Evolutionary conservation across 2,888 invertebrate species (phyloP).

Genomic region (Melanchra persicariae): DNA sequence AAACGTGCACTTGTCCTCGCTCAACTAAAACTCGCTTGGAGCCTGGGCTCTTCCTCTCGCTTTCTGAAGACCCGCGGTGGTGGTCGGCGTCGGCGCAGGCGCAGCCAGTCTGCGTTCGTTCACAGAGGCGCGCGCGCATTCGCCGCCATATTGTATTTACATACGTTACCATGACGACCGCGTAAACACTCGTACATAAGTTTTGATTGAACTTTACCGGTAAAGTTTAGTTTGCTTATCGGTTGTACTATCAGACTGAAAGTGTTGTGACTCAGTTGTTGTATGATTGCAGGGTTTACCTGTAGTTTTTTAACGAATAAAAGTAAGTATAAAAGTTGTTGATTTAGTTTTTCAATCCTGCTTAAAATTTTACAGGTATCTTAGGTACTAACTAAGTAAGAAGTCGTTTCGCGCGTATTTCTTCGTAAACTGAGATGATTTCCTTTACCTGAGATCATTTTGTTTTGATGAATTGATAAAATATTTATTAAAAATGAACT

Average conservation of each 20-base stretch:
- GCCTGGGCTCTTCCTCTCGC: constrained; percentile 87
- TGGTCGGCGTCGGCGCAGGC: constrained; percentile 78
- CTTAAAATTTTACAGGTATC: background rate
- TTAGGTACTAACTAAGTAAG: background rate
- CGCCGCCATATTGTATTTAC: constrained; percentile 83
- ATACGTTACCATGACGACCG: constrained; percentile 88
- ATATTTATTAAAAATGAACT: too few relatives aligned
- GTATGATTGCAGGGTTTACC: constrained; percentile 56
- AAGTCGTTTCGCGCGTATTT: background rate
- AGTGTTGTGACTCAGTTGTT: constrained; percentile 61
- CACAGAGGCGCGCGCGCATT: constrained; percentile 86
- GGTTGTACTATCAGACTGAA: constrained; percentile 31
- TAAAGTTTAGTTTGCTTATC: constrained; percentile 43
- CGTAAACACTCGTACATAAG: constrained; percentile 76
- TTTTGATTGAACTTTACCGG: constrained; percentile 54
- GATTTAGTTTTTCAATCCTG: background rate
- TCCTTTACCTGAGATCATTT: too few relatives aligned
- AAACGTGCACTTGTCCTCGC: constrained; percentile 85
- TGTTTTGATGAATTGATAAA: too few relatives aligned
- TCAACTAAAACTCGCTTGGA: constrained; percentile 85
- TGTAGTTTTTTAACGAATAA: constrained; percentile 54
- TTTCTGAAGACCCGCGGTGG: constrained; percentile 83
- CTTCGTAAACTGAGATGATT: background rate
- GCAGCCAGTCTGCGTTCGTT: constrained; percentile 85
- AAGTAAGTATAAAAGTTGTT: constrained; percentile 58